Evolutionary conservation across 2,797 vertebrate genomes (phyloP), one percentile per base, ranked within the genome.

Genomic region (Ataeniobius toweri): DNA sequence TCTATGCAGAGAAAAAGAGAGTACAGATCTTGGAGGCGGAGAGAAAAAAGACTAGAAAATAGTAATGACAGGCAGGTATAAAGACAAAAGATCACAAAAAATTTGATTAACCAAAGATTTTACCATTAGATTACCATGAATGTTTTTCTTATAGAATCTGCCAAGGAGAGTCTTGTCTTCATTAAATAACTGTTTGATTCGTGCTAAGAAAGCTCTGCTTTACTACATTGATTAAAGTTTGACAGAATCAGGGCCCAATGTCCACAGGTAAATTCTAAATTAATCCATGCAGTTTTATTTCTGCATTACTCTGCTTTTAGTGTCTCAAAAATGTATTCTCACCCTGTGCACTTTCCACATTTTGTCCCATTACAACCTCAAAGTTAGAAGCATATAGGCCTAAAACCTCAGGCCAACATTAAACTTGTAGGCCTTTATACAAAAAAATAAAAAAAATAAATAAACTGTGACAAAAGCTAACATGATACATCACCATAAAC

Each of bases 41-140:
- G 9, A 76, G 72, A 84, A 72, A 76, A 56, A 71, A 58, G 3
- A 81, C 63, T 58, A 67, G 87, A 73, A 85, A n/a, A 83, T 63
- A 67, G 6, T 75, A 82, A 22, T 63, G 26, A 61, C 26, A 61
- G 31, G 28, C 28, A 39, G 31, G 7, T 28, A 48, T 83, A 39
- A 80, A 76, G 20, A 50, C 41, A 63, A 13, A 77, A n/a, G 80
- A 65, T 72, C 61, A 16, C 0, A 48, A 77, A 51, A 18, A 51
- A 87, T 80, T 75, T 79, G 76, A 74, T 44, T 73, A 18, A 22
- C 13, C 41, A 63, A 28, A 67, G 50, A 71, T 56, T 7, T 58
- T 73, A 41, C 28, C 14, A 59, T 13, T 65, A 36, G 58, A 31
- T 12, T 41, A n/a, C 13, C 41, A 59, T 51, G 50, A 6, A 73